Evolutionary conservation across 2,797 vertebrate species (phyloP).

Genomic region (Cryptoprocta ferox): DNA sequence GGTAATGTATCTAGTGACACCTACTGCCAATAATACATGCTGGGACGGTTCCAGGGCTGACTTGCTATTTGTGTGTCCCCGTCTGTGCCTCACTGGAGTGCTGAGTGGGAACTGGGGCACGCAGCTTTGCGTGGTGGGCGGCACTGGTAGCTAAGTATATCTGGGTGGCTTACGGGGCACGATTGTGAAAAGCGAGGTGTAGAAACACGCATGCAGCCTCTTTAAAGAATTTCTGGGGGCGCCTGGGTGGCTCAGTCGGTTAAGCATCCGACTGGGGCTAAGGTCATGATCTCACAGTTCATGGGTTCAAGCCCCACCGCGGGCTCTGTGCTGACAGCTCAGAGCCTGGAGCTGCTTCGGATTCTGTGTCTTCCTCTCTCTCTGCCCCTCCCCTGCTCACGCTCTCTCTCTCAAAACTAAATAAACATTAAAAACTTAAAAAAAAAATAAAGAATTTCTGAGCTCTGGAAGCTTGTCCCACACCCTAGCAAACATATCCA

Average conservation of each 20-base stretch:
- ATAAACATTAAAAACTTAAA: no score
- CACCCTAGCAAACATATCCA: background rate
- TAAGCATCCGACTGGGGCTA: no score
- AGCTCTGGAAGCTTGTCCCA: background rate
- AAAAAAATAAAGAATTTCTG: background rate
- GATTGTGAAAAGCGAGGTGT: background rate
- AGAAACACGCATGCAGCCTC: background rate
- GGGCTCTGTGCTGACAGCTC: no score
- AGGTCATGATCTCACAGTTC: no score
- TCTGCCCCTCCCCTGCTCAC: no score
- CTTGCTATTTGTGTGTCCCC: background rate
- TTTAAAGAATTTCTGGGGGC: background rate
- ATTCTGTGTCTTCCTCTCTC: no score
- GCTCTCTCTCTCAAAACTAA: no score
- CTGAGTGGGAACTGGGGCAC: background rate
- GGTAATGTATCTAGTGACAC: constrained; percentile 52
- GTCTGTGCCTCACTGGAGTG: background rate
- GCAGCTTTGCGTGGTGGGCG: background rate
- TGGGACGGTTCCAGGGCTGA: background rate
- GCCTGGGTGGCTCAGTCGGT: no score
- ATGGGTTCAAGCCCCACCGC: no score
- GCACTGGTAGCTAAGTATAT: background rate
- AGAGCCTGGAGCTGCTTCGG: no score
- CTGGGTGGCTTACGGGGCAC: background rate
- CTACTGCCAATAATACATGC: constrained; percentile 10